Evolutionary conservation across 2,113 vertebrate genomes (phyloP).

Genomic region (Mormyrus iriodes): DNA sequence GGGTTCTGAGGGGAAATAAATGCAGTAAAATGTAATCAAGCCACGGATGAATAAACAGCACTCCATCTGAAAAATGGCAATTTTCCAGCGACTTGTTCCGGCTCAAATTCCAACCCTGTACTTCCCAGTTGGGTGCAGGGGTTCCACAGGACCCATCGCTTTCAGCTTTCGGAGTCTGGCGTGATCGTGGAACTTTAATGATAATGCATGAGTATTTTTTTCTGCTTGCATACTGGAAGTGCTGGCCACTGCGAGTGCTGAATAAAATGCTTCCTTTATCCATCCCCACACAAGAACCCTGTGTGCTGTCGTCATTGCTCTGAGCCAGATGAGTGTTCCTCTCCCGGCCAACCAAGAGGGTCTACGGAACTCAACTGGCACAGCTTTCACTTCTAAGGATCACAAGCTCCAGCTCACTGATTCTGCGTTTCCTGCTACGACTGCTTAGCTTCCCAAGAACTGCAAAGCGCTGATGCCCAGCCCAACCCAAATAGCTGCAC

Average conservation of each 20-base stretch:
- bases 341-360: conserved; percentile 39
- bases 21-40: background rate
- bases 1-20: background rate
- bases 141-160: background rate
- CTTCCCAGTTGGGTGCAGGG: background rate
- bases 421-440: background rate
- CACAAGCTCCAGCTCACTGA: conserved; percentile 10
- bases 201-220: conserved; percentile 49
- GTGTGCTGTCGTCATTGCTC: conserved; percentile 48
- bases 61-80: background rate
- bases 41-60: background rate
- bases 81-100: background rate
- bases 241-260: conserved; percentile 50
- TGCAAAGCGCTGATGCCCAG: background rate
- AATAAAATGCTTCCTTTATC: conserved; percentile 54
- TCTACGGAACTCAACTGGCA: conserved; percentile 20
- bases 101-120: background rate
- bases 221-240: conserved; percentile 35
- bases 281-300: conserved; percentile 49
- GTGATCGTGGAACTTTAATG: conserved; percentile 23
- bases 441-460: background rate
- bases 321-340: conserved; percentile 38
- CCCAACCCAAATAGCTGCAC: background rate
- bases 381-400: conserved; percentile 17
- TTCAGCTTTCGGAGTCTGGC: conserved; percentile 9